Evolutionary conservation across 2,888 invertebrate genomes (phyloP), one percentile per base, ranked within the genome.

Genomic region (Didymodactylos carnosus): DNA sequence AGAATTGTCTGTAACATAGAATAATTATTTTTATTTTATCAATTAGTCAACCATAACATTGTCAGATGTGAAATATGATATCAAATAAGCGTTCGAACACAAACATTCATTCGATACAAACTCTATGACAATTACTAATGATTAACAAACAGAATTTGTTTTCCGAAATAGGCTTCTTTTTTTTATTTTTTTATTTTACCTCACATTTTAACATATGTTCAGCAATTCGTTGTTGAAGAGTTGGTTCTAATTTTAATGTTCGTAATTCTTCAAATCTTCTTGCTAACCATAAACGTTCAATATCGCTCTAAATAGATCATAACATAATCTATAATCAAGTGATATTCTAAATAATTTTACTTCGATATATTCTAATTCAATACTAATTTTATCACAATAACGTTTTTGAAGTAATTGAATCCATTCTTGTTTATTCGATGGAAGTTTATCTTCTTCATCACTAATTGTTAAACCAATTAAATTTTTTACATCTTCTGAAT

Each of bases 221-320:
- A 29, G 1, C 11, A 62, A 62, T 62, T 25, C 35, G 16, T 62
- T 7, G 62, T 62, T 62, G 62, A 62, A 62, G 3, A 8, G 62
- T 10, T 39, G 53, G 4, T n/a, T n/a, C n/a, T n/a, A n/a, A n/a
- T n/a, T n/a, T n/a, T 46, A 25, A 35, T 10, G n/a, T 35, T 23
- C 39, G 46, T 39, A 71, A 39, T 46, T 62, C 29, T 41, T 74
- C 74, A 53, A 71, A 74, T 39, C 51, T 40, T 53, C 46, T 39
- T 23, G 71, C 71, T 14, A 74, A 29, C 74, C 74, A 74, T 27
- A 71, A n/a, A 69, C 71, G 71, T 69, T 74, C 74, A 40, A 62
- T 43, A 6, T 49, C 53, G 49, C 27, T 46, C 35, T 51, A 16
- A 27, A 74, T 27, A 71, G 62, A n/a, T 4, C 35, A n/a, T 25